Evolutionary conservation across 2,888 invertebrate genomes (phyloP).

Genomic region (Philereme transversata): DNA sequence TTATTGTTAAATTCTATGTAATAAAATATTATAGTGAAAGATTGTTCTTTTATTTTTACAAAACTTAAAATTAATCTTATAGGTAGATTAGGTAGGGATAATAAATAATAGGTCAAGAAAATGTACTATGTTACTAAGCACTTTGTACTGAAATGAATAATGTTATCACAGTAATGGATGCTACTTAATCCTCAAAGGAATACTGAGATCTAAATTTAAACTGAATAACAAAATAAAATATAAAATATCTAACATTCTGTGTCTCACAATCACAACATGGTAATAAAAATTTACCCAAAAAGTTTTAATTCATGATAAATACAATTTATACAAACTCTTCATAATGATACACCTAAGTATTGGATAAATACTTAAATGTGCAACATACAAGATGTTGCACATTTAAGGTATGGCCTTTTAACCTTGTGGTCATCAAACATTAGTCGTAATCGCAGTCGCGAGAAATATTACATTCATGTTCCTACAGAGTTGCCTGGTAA

Average conservation of each 20-base stretch:
- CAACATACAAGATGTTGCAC: no score
- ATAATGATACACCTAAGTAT: no score
- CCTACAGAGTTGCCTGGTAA: no score
- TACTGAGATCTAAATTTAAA: conserved; percentile 25
- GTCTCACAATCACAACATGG: no score
- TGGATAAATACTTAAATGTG: no score
- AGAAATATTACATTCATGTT: no score
- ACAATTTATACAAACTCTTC: no score
- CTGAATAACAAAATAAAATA: background rate
- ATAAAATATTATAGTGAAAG: conserved; percentile 57
- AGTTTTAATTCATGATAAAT: no score
- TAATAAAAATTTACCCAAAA: no score
- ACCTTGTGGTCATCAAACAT: no score
- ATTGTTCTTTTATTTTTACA: conserved; percentile 27
- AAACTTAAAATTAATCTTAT: conserved; percentile 1
- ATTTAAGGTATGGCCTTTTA: no score
- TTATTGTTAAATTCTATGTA: conserved; percentile 71
- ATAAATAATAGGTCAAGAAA: conserved; percentile 13
- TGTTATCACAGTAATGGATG: conserved; percentile 46
- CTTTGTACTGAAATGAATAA: conserved; percentile 41
- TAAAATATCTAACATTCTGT: background rate
- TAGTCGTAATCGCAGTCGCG: no score
- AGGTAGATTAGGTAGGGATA: background rate
- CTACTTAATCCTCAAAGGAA: conserved; percentile 39
- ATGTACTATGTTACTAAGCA: conserved; percentile 22